phyloP scores from a whole-genome alignment of 2,888 invertebrate genomes.

The Leptothorax acervorum region DNA sequence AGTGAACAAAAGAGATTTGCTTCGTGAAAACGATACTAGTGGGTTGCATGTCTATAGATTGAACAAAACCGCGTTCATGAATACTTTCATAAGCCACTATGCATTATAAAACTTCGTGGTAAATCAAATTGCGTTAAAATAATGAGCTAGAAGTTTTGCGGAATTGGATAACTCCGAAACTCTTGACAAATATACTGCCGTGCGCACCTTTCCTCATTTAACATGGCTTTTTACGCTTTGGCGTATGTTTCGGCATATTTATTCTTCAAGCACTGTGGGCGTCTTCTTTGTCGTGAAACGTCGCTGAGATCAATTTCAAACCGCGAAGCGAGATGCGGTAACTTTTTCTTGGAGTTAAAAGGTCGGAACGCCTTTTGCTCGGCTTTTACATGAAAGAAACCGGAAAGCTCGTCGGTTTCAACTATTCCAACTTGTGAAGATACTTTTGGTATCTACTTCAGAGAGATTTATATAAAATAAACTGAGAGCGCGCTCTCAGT shows the following conservation, averaged over 20 bases:
- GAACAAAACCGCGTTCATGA: slow-evolving; percentile 18
- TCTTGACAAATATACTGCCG: slow-evolving; percentile 30
- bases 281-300: slow-evolving; percentile 30
- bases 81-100: slow-evolving; percentile 25
- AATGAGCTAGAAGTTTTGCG: slow-evolving; percentile 1
- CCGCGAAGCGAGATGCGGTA: slow-evolving; percentile 24
- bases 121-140: slow-evolving; percentile 31
- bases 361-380: slow-evolving; percentile 32
- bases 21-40: neutral
- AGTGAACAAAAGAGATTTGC: neutral
- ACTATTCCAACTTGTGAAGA: slow-evolving; percentile 1
- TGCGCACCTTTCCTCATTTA: slow-evolving; percentile 16
- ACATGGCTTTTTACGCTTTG: slow-evolving; percentile 21
- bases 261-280: neutral
- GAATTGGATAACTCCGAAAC: slow-evolving; percentile 24
- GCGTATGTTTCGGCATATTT: slow-evolving; percentile 39
- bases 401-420: slow-evolving; percentile 31
- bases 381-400: slow-evolving; percentile 19
- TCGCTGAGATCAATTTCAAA: slow-evolving; percentile 38
- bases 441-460: slow-evolving; percentile 13
- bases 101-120: slow-evolving; percentile 6
- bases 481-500: neutral
- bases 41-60: neutral
- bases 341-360: slow-evolving; percentile 20
- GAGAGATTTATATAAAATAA: slow-evolving; percentile 27